phyloP scores from a whole-genome alignment of 2,113 vertebrate genomes.

The Muscicapa adusta region DNA sequence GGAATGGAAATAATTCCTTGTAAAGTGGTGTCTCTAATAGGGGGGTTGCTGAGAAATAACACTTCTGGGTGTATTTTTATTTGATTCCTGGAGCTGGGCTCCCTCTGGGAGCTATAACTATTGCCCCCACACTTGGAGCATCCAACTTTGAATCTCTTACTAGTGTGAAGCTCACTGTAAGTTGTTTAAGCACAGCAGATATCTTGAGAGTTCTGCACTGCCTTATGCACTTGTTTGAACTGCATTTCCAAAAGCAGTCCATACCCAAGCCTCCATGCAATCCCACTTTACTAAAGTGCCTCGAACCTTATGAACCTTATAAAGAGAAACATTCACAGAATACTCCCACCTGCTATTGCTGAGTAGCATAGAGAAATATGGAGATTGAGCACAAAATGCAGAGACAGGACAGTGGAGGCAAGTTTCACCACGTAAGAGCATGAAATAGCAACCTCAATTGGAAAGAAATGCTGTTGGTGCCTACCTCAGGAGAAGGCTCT shows the following conservation, averaged over 20 bases:
- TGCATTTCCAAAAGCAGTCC: not conserved
- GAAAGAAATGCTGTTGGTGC: not conserved
- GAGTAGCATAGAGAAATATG: not conserved
- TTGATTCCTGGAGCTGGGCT: not conserved
- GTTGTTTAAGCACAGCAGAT: not conserved
- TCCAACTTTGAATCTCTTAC: not conserved
- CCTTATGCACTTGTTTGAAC: not conserved
- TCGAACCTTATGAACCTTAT: not conserved
- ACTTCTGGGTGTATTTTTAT: not conserved
- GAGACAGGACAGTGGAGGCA: rapidly evolving
- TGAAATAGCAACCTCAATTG: not conserved
- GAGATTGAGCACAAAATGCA: not conserved
- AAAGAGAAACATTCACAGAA: rapidly evolving
- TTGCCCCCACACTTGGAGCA: not conserved
- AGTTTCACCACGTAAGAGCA: not conserved
- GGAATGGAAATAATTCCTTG: not conserved
- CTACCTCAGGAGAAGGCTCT: not conserved
- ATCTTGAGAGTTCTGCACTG: not conserved
- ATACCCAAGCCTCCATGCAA: not conserved
- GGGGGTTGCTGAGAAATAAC: not conserved
- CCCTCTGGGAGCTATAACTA: not conserved
- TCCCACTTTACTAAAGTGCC: not conserved
- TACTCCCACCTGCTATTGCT: not conserved
- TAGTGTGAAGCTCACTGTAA: not conserved
- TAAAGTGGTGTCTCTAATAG: not conserved